Base-by-base conservation (phyloP, 2,113 vertebrate species). In the Pygoscelis antarcticus region DNA sequence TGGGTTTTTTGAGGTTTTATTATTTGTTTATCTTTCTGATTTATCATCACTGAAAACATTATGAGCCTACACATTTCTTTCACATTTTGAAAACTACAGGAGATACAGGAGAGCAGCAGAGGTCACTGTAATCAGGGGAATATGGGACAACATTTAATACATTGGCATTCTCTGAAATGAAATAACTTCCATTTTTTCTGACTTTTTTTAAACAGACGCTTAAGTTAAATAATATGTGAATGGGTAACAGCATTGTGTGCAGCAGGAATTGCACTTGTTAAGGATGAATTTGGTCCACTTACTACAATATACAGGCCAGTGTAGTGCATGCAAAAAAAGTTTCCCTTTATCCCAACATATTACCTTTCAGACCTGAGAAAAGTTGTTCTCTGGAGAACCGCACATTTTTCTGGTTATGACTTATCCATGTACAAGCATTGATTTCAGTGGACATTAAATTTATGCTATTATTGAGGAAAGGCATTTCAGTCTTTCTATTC, bases 1-100 rank as follows among this genome's bases (percentile, higher is more conserved):
- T 10, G 7, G 3, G 3, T 1, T 15, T 38, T 71, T 26, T 42
- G 4, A 2, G 0, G 0, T 8, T 61, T 60, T 55, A 23, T 34
- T 15, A 5, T 78, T 23, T 23, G 4, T 40, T 74, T 66, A 22
- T 61, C 74, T 91, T 40, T 17, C 36, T 74, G 25, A 32, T 81
- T 88, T 94, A 5, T n/a, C 18, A 44, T 57, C 40, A 61, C 7
- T 76, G 60, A 54, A 69, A 81, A 3, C 10, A 29, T 64, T n/a
- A 26, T 30, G 11, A 75, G 5, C 17, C 27, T 69, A 29, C 0
- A 2, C 5, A 46, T 25, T 52, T 72, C 42, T 64, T 91, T 91
- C 16, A 51, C 17, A 26, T 72, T 91, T 68, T 80, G 30, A 80
- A 81, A 96, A 29, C 23, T 77, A 42, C 7, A 52, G 12, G 46